Evolutionary conservation across 2,113 vertebrate genomes (phyloP), one percentile per base, ranked within the genome.

Genomic region (Urocolius indicus): DNA sequence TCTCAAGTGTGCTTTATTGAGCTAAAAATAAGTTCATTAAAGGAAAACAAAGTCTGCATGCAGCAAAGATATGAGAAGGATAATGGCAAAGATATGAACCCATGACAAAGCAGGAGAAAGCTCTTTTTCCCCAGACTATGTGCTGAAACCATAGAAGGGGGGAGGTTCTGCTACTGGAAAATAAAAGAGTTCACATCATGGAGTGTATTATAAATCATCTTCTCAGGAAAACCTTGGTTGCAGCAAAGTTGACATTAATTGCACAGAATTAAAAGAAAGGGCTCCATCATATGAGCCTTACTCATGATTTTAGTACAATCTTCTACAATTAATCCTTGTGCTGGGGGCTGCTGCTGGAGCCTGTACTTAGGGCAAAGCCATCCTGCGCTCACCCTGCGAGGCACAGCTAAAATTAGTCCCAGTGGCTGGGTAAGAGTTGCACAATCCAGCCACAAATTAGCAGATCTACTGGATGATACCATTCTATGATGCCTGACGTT

Each of bases 381-480:
- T 34, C 43, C 74, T 27, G 2, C 85, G 6, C 51, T 48, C 1
- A 0, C 30, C 65, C 75, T 30, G 58, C 0, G 0, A 73, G 74
- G 77, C 87, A 51, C 84, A 30, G 22, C 89, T 79, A 80, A 80
- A 89, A 71, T 93, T 68, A 94, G 36, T 22, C 46, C n/a, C 41
- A 2, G 4, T 30, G 87, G 43, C 59, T 51, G 82, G 55, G 75
- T 11, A 66, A 57, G 67, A 45, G 57, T 16, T 96, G 94, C 90
- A 58, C 90, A 90, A 8, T 32, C 48, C 24, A 49, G 48, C 88
- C 92, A 72, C 84, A 92, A 87, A 90, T 69, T 8, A 87, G 69
- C 73, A 85, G 65, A 67, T 78, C 57, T 76, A 89, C 59, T 26
- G 55, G 71, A 30, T 24, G 76, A n/a, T n/a, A n/a, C n/a, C n/a